Conservation (phyloP, 2,113 vertebrate genomes). For the Podarcis cretensis region DNA sequence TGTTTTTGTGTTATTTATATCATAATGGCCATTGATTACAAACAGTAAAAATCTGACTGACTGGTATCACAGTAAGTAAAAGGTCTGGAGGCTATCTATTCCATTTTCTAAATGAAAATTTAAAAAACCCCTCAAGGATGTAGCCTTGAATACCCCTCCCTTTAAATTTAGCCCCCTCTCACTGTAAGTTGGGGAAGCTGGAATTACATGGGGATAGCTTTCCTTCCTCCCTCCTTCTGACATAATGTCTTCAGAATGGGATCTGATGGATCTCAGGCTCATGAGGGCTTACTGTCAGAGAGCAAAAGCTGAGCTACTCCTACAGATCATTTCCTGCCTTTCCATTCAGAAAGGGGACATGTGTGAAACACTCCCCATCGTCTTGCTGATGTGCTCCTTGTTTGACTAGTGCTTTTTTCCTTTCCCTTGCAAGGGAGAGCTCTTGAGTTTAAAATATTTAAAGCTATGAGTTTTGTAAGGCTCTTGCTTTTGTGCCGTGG, state of each 20-base stretch:
- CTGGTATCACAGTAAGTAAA: not conserved
- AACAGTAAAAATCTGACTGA: no score
- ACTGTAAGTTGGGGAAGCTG: not conserved
- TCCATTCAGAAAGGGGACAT: not conserved
- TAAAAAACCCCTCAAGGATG: no score
- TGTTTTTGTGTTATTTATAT: no score
- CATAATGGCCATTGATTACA: no score
- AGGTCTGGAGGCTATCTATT: not conserved
- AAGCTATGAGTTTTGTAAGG: not conserved
- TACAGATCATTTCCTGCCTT: not conserved
- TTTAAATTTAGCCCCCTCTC: no score
- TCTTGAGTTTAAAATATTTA: conserved; percentile 5
- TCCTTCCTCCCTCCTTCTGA: not conserved
- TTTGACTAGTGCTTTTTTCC: not conserved
- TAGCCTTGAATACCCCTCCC: not conserved
- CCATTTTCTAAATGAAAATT: not conserved
- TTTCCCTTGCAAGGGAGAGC: not conserved
- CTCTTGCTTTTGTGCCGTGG: not conserved
- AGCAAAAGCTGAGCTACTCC: not conserved
- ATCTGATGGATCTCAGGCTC: not conserved
- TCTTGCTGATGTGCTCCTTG: not conserved
- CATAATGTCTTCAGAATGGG: not conserved
- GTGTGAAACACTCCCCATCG: not conserved
- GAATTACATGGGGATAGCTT: not conserved
- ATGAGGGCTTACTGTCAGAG: not conserved